Percentiles rank a stretch among this genome's conserved stretches.
phyloP scores from a whole-genome alignment of 2,888 invertebrate species.

The Tortrix viridana region DNA sequence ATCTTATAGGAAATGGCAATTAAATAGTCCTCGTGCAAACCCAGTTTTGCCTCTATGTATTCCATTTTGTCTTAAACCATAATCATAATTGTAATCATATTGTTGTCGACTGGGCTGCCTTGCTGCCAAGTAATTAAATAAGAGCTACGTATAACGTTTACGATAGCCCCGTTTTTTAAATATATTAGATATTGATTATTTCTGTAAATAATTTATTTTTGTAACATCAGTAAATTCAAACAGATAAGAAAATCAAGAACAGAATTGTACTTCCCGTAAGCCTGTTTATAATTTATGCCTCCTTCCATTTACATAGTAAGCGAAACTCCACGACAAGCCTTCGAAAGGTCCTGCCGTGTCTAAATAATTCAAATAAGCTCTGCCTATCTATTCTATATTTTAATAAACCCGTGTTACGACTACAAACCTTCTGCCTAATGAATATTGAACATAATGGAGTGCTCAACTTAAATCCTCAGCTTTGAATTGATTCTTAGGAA shows the following conservation, averaged over 20 bases:
- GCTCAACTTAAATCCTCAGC: slow-evolving; percentile 19
- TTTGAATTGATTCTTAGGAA: slow-evolving; percentile 14
- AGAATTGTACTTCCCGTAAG: not conserved
- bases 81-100: too few species aligned
- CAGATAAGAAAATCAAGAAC: not conserved
- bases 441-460: slow-evolving; percentile 30
- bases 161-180: too few species aligned
- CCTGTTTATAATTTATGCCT: slow-evolving; percentile 12
- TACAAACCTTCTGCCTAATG: slow-evolving; percentile 25
- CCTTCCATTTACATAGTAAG: slow-evolving; percentile 21
- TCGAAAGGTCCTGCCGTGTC: slow-evolving; percentile 41
- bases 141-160: too few species aligned
- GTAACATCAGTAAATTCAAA: not conserved
- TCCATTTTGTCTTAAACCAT: too few species aligned
- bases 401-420: slow-evolving; percentile 39
- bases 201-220: not conserved
- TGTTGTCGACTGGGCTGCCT: too few species aligned
- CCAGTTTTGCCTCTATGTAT: too few species aligned
- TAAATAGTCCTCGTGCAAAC: too few species aligned
- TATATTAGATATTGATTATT: too few species aligned
- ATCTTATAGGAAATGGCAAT: too few species aligned
- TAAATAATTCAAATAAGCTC: slow-evolving; percentile 45
- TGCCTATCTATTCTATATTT: slow-evolving; percentile 46
- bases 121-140: too few species aligned
- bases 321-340: slow-evolving; percentile 14